phyloP scores from a whole-genome alignment of 2,113 vertebrate genomes.

The Tachysurus vachellii region DNA sequence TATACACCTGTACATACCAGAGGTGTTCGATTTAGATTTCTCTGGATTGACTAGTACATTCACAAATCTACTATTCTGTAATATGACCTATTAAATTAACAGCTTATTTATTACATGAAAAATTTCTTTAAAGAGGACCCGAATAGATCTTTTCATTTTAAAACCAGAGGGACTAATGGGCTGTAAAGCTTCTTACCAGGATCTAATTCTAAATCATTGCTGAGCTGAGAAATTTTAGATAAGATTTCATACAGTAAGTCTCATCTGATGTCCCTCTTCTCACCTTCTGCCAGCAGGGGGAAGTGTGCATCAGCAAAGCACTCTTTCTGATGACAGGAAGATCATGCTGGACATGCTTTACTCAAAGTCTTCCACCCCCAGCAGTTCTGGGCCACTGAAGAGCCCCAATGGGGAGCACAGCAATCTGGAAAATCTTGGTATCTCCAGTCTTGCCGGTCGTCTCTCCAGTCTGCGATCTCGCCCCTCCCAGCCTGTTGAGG shows the following conservation, averaged over 20 bases:
- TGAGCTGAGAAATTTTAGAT: not conserved
- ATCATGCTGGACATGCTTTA: slow-evolving; percentile 80
- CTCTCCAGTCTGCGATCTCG: slow-evolving; percentile 59
- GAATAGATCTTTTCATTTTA: not conserved
- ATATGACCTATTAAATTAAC: not conserved
- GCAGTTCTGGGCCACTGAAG: not conserved
- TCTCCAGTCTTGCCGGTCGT: slow-evolving; percentile 53
- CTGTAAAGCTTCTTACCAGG: not conserved
- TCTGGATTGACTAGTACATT: not conserved
- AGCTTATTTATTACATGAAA: not conserved
- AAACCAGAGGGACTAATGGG: not conserved
- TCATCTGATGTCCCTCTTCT: slow-evolving; percentile 5
- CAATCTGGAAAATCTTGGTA: slow-evolving; percentile 21
- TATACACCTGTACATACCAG: not conserved
- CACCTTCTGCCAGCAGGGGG: slow-evolving; percentile 53
- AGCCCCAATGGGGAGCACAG: slow-evolving; percentile 40
- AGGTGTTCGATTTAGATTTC: not conserved
- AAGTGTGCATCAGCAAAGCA: slow-evolving; percentile 62
- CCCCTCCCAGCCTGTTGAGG: slow-evolving; percentile 50
- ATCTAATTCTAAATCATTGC: not conserved
- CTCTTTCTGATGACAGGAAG: slow-evolving; percentile 73
- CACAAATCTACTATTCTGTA: not conserved
- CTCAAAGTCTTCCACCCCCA: slow-evolving; percentile 62
- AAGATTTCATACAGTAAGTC: not conserved
- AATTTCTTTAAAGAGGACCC: not conserved